A percentile compares a stretch with the other conserved stretches of the same genome.
Evolutionary conservation across 2,113 vertebrate species (phyloP).

Genomic region (Petromus typicus): DNA sequence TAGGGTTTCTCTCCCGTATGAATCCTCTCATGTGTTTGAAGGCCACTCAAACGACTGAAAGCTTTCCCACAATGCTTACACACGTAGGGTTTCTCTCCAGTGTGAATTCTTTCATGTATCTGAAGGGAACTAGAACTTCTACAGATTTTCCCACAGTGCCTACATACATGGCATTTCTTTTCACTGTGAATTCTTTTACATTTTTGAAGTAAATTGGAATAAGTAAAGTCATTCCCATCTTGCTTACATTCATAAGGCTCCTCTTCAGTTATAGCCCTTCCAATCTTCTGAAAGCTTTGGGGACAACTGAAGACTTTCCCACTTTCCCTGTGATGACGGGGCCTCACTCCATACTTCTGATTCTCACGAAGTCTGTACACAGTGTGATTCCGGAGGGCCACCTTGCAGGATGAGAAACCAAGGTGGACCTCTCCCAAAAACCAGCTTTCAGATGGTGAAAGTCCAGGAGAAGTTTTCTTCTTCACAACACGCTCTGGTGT

Average conservation of each 20-base stretch:
- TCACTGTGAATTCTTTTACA: not conserved
- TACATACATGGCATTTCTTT: not conserved
- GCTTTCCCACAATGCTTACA: not conserved
- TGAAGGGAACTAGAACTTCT: not conserved
- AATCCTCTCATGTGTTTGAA: not conserved
- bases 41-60: not conserved
- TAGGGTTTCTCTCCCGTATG: constrained; percentile 47
- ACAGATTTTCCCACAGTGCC: constrained; percentile 40
- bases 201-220: not conserved
- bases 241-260: not conserved
- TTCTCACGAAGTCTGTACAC: not conserved
- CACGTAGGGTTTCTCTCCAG: not conserved
- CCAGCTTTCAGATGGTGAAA: not conserved
- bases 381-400: not conserved
- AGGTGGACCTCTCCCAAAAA: not conserved
- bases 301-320: not conserved
- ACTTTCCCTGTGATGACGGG: not conserved
- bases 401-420: not conserved
- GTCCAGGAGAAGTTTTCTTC: not conserved
- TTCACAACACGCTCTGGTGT: not conserved
- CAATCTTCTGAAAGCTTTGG: not conserved
- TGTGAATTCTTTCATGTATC: not conserved
- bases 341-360: not conserved
- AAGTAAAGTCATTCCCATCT: not conserved
- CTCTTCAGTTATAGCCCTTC: not conserved